phyloP scores from a whole-genome alignment of 92 coral and sea anemone species.

The Phymanthus crucifer region DNA sequence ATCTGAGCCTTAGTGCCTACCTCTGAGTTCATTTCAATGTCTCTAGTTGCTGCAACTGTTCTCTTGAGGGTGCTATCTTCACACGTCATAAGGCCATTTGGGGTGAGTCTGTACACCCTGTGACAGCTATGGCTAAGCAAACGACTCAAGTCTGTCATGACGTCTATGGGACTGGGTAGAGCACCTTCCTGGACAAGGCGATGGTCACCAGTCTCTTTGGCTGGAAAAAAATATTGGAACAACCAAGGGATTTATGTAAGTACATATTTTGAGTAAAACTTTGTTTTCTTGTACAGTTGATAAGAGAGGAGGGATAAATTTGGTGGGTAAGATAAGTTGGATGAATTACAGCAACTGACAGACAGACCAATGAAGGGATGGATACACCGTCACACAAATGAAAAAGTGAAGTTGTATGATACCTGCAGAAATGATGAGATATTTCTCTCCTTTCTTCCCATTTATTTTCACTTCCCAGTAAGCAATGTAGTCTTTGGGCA shows the following conservation, averaged over 20 bases:
- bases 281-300: too few relatives aligned
- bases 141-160: conserved; percentile 50
- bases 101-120: conserved; percentile 70
- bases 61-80: conserved; percentile 53
- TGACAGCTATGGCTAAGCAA: conserved; percentile 71
- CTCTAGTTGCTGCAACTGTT: conserved; percentile 71
- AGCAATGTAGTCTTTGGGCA: conserved; percentile 68
- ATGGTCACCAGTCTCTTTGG: conserved; percentile 82
- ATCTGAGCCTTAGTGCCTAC: conserved; percentile 17
- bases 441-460: conserved; percentile 70
- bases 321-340: neutral
- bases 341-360: neutral
- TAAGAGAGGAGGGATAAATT: neutral
- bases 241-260: neutral
- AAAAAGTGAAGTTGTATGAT: neutral
- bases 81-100: conserved; percentile 83
- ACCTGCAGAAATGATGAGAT: conserved; percentile 87
- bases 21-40: conserved; percentile 53
- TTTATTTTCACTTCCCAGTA: conserved; percentile 81
- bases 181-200: conserved; percentile 81
- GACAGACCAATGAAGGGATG: neutral
- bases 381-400: neutral
- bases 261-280: neutral
- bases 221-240: conserved; percentile 28
- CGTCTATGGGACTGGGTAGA: conserved; percentile 81